Evolutionary conservation across 2,797 vertebrate species (phyloP).

Genomic region (Gallirallus australis): DNA sequence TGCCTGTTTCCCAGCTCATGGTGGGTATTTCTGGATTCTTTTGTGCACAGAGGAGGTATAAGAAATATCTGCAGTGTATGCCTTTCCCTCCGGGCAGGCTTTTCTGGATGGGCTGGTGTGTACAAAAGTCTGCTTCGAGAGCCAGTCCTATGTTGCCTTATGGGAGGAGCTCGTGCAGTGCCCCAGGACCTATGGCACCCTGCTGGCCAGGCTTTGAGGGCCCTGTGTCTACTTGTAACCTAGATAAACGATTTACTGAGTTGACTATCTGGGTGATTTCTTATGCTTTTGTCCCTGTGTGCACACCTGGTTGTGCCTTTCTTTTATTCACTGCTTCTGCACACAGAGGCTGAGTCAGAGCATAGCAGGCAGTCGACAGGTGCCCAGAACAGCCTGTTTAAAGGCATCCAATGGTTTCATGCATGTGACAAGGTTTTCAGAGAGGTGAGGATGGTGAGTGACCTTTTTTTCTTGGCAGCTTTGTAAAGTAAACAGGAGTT

Average conservation of each 20-base stretch:
- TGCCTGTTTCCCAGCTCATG: neutral
- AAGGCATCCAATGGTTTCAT: neutral
- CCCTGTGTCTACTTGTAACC: neutral
- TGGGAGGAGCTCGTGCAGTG: rapidly evolving
- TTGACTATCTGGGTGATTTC: neutral
- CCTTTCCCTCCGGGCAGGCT: neutral
- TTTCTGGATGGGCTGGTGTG: neutral
- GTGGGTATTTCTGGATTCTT: neutral
- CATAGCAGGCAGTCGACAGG: neutral
- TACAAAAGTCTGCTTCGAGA: neutral
- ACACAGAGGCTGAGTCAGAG: neutral
- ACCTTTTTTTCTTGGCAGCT: neutral
- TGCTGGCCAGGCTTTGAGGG: neutral
- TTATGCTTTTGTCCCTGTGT: neutral
- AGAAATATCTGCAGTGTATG: neutral
- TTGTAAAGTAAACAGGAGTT: neutral
- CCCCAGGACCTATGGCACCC: neutral
- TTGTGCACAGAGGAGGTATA: neutral
- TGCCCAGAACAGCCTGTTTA: neutral
- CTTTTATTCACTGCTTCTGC: neutral
- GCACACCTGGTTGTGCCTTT: neutral
- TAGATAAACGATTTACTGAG: neutral
- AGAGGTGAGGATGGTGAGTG: neutral
- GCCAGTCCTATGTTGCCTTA: neutral
- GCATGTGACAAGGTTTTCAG: neutral